Conservation (phyloP, 2,797 vertebrate genomes). For the Mionectes olivaceus region DNA sequence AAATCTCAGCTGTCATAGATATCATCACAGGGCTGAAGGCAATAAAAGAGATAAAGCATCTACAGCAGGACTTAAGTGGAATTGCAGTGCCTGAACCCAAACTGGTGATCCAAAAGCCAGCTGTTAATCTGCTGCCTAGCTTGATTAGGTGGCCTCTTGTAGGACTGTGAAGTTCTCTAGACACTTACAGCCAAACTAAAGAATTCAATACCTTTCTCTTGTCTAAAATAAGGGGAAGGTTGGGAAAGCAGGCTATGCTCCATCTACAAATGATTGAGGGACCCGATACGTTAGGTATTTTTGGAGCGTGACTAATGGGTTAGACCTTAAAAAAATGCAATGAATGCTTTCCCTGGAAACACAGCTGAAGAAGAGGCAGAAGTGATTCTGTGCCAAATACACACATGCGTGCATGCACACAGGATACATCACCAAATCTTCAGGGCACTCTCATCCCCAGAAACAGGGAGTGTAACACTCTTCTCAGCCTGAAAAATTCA, state of each 20-base stretch:
- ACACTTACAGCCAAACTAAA: neutral
- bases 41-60: neutral
- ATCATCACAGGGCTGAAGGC: neutral
- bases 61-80: neutral
- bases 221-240: neutral
- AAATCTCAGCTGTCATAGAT: neutral
- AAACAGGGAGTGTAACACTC: neutral
- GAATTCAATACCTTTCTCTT: neutral
- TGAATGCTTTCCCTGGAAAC: slow-evolving; percentile 2
- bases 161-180: neutral
- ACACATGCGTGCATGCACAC: neutral
- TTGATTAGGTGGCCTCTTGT: neutral
- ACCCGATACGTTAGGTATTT: neutral
- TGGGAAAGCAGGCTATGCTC: neutral
- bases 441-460: neutral
- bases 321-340: neutral
- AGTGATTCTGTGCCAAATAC: neutral
- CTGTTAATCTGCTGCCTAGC: neutral
- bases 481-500: neutral
- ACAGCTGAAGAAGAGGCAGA: neutral
- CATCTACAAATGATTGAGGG: neutral
- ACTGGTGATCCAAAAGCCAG: slow-evolving; percentile 3
- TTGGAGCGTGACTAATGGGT: neutral
- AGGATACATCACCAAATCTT: neutral
- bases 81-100: neutral